These are phyloP conservation scores for Lamellibrachia satsuma DNA, from an alignment of 2,888 invertebrate genomes.

Conservation along the genomic window DNA sequence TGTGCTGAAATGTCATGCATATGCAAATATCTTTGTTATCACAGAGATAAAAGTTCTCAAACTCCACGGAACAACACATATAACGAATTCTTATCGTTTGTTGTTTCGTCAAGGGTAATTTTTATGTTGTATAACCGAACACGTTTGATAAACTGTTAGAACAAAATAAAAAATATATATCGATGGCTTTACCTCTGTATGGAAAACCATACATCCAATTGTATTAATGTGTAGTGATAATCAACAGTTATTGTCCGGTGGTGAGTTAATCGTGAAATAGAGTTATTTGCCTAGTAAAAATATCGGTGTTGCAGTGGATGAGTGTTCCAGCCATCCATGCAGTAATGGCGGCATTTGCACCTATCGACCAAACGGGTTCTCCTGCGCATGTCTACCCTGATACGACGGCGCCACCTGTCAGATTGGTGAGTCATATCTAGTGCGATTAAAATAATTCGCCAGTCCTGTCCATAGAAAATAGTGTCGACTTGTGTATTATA, in stretches of 20 bases:
- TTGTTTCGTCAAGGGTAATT: too few species aligned
- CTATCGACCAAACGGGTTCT: background rate
- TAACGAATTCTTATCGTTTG: too few species aligned
- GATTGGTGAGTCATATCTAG: background rate
- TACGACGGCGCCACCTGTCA: background rate
- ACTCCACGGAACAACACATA: too few species aligned
- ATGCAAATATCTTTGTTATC: background rate
- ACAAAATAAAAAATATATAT: too few species aligned
- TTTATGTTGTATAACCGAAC: too few species aligned
- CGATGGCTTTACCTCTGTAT: too few species aligned
- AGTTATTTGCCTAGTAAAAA: background rate
- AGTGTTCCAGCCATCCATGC: background rate
- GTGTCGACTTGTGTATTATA: background rate
- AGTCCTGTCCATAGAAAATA: background rate
- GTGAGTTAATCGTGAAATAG: background rate
- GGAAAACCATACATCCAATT: background rate
- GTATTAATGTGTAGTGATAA: background rate
- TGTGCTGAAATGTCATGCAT: background rate
- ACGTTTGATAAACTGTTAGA: too few species aligned
- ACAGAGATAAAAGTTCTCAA: background rate
- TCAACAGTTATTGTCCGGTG: background rate
- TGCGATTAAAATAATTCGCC: background rate
- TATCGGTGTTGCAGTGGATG: conserved; percentile 2
- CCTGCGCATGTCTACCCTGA: background rate
- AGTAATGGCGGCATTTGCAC: background rate